phyloP scores from a whole-genome alignment of 2,888 invertebrate genomes.

The Ornithoptera alexandrae region DNA sequence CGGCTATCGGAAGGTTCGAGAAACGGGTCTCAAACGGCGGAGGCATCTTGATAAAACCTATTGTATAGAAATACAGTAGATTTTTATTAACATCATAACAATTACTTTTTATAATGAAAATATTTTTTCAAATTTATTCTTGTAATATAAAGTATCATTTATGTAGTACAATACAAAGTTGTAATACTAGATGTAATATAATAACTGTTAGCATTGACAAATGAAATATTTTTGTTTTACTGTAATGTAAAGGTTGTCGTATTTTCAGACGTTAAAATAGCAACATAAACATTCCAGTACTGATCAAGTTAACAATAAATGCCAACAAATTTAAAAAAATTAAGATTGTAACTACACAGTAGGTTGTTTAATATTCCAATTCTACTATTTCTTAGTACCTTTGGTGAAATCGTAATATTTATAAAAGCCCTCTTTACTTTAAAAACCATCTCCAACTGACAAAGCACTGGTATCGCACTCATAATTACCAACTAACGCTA shows the following conservation, averaged over 20 bases:
- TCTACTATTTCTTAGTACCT: not conserved
- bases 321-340: too few species aligned
- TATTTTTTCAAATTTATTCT: slow-evolving; percentile 7
- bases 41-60: slow-evolving; percentile 52
- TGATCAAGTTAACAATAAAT: too few species aligned
- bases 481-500: slow-evolving; percentile 64
- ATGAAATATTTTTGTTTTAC: too few species aligned
- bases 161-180: not conserved
- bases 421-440: slow-evolving; percentile 8
- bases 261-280: too few species aligned
- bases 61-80: slow-evolving; percentile 39
- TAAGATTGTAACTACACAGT: too few species aligned
- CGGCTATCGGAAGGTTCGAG: slow-evolving; percentile 60
- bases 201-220: not conserved
- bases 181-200: not conserved
- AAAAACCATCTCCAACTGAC: slow-evolving; percentile 17
- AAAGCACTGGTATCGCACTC: slow-evolving; percentile 46
- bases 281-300: too few species aligned
- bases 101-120: slow-evolving; percentile 22
- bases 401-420: not conserved
- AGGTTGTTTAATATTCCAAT: not conserved
- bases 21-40: slow-evolving; percentile 54
- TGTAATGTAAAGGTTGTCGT: too few species aligned
- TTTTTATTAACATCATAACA: slow-evolving; percentile 34
- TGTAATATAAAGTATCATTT: not conserved